Evolutionary conservation across 2,888 invertebrate species (phyloP).

Genomic region (Idaea straminata): DNA sequence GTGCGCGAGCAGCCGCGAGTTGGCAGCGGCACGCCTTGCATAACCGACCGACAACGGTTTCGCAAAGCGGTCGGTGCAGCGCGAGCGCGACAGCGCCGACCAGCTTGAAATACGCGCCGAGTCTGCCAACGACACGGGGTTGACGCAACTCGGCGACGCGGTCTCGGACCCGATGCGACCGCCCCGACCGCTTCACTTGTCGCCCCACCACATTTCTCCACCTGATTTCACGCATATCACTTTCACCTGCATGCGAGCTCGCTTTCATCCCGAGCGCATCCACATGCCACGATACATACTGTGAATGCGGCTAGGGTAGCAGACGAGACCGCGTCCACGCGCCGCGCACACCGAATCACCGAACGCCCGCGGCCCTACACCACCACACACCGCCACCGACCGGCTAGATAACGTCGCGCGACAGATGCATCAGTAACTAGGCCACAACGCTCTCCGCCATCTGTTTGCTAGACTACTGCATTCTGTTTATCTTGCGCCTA

Average conservation of each 20-base stretch:
- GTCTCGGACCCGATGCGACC: conserved; percentile 26
- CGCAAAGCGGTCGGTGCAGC: conserved; percentile 77
- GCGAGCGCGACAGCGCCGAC: conserved; percentile 36
- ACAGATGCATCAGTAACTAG: conserved; percentile 70
- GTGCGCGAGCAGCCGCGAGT: conserved; percentile 68
- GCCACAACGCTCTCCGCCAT: conserved; percentile 64
- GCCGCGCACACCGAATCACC: conserved; percentile 20
- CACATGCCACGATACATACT: conserved; percentile 42
- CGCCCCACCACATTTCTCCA: conserved; percentile 54
- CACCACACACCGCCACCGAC: conserved; percentile 35
- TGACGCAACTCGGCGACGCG: conserved; percentile 54
- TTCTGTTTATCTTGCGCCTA: conserved; percentile 29
- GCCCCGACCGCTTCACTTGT: conserved; percentile 45
- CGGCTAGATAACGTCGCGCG: conserved; percentile 53
- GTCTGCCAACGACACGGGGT: conserved; percentile 62
- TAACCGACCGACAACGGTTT: conserved; percentile 65
- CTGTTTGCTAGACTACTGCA: conserved; percentile 53
- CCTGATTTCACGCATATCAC: conserved; percentile 68
- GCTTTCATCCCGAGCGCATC: conserved; percentile 63
- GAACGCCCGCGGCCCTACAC: conserved; percentile 31
- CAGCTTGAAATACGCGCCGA: conserved; percentile 74
- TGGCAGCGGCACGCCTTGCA: conserved; percentile 79
- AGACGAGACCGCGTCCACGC: neutral
- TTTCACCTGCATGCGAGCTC: conserved; percentile 64
- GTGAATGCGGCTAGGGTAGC: conserved; percentile 10